Evolutionary conservation across 2,113 vertebrate species (phyloP), one percentile per base, ranked within the genome.

Genomic region (Anolis carolinensis): DNA sequence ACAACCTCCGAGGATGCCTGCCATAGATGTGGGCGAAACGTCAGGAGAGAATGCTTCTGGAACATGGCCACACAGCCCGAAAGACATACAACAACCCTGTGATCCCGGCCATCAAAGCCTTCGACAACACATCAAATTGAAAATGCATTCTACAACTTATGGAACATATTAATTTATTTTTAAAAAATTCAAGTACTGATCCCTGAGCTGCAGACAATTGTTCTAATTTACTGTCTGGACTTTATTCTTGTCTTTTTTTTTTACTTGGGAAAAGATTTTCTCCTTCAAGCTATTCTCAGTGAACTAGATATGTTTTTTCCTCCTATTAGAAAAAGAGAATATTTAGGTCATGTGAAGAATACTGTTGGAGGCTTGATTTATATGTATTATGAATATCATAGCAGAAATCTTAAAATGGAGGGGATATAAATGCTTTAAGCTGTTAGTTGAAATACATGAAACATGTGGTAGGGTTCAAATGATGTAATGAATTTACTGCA

Each of bases 291-390:
- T 94, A 84, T 96, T 94, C 92, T 93, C 90, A 70, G 85, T 94
- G 88, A 93, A 68, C 70, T 79, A 88, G 84, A 93, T 94, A 84
- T 84, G 90, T 79, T 2, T 9, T 85, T 93, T 92, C 72, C 36
- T 94, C 92, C 72, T 88, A 90, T 84, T 91, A 88, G 84, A 90
- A 94, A 68, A 94, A 85, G 79, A 95, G 95, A 94, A 91, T 95
- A 95, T 93, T 90, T 96, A 94, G 94, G 95, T 95, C 93, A 93
- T 81, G 84, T 63, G 81, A 93, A 93, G 84, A 90, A 90, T 81
- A 81, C 88, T 93, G 70, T 89, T 88, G 48, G 85, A 76, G 93
- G 88, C 20, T 90, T 94, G 86, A 86, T 83, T 95, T 87, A 92
- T 88, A 92, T 93, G 44, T 82, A 89, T 90, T 89, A 89, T 90